Conservation (phyloP, 2,888 invertebrate genomes). For the Drosophila ezoana region DNA sequence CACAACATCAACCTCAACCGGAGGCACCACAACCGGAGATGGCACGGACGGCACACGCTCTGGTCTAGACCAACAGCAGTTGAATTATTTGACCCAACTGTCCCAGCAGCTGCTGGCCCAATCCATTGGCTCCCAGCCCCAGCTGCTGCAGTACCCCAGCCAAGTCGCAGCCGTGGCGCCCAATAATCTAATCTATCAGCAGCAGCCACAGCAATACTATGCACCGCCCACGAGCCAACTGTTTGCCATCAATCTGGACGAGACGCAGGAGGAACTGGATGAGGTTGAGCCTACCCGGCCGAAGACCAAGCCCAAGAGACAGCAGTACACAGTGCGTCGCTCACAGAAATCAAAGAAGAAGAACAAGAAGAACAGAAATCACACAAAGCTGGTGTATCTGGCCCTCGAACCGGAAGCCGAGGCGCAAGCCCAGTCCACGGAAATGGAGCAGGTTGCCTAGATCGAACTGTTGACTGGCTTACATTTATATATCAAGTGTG, state of each 20-base stretch:
- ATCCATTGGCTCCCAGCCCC: not conserved
- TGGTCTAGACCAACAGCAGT: not conserved
- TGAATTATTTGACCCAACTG: slow-evolving; percentile 13
- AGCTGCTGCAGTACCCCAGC: not conserved
- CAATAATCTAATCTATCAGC: slow-evolving; percentile 11
- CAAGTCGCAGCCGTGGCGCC: not conserved
- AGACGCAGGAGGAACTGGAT: not conserved
- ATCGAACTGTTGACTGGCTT: not conserved
- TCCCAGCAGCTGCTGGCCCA: slow-evolving; percentile 29
- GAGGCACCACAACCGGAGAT: not conserved
- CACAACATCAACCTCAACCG: not conserved
- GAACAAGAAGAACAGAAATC: slow-evolving; percentile 30
- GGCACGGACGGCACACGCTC: no score
- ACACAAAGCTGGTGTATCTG: slow-evolving; percentile 16
- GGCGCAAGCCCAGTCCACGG: not conserved
- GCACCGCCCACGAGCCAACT: not conserved
- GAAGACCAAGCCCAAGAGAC: not conserved
- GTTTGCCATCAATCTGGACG: not conserved
- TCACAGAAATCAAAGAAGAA: slow-evolving; percentile 30
- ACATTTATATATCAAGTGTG: not conserved
- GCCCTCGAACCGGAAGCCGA: slow-evolving; percentile 15
- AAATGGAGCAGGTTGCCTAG: slow-evolving; percentile 1
- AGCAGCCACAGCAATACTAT: slow-evolving; percentile 10
- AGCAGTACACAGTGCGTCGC: slow-evolving; percentile 26
- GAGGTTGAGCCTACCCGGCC: not conserved